Evolutionary conservation across 1,140 invertebrate genomes (phyloP), one percentile per base, ranked within the genome.

Genomic region (Eumaeus atala): DNA sequence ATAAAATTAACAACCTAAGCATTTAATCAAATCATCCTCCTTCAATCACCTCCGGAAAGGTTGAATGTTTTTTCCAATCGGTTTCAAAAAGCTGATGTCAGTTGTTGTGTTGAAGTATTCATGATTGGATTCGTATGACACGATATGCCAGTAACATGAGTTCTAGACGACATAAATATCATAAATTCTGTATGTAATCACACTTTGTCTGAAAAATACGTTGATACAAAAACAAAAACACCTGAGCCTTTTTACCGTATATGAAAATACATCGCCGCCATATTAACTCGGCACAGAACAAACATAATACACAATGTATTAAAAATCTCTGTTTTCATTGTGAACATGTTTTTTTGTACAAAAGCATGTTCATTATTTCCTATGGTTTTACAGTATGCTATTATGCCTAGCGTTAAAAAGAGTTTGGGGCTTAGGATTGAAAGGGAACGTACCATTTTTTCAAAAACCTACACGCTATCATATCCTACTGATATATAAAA

Each of bases 141-240:
- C 21, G 21, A 28, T n/a, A n/a, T n/a, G n/a, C n/a, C n/a, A n/a
- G n/a, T n/a, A n/a, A n/a, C n/a, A n/a, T 28, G 21, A 28, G 21
- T 28, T 28, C 21, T 28, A 28, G 21, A 28, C 21, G 21, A 6
- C 21, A 28, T 2, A 28, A 28, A 28, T 6, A 28, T 28, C 21
- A 28, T 28, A 28, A 28, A 28, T 28, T 28, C 21, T 28, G 21
- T 28, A 28, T 35, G 48, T 49, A 33, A 14, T 51, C 54, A 51
- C 59, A 40, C 6, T 67, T 59, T 60, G 67, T 64, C 53, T 58
- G 51, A 34, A 55, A 56, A 64, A 63, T 64, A 51, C 59, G 47
- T 58, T 59, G 62, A 47, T 58, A 64, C 60, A 53, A 59, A 51
- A 59, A 64, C 60, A 53, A 59, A 51, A 59, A 59, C 70, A 75